Base-by-base conservation (phyloP, 2,888 invertebrate genomes). In the Parnassius smintheus region DNA sequence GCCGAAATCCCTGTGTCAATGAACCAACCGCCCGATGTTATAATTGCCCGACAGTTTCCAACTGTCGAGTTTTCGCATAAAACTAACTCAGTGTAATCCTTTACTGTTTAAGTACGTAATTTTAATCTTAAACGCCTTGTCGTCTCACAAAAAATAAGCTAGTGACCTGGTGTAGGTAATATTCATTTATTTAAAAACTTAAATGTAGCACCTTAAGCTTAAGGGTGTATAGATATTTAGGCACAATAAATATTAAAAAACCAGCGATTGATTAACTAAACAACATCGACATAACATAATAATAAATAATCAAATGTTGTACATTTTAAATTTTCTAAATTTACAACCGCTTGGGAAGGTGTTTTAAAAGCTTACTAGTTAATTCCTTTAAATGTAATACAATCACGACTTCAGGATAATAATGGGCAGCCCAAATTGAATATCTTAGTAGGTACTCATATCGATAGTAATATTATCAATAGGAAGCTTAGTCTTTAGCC, bases 1-100 rank as follows among this genome's bases (percentile, higher is more conserved):
- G 70, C 73, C 73, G 72, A 82, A 83, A 88, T 83, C 83, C 84
- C 77, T 72, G 71, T 78, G 80, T 81, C 79, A 73, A 75, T 72
- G 72, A 68, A 75, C 69, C 68, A 67, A 60, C 66, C 64, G 65
- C 59, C n/a, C 44, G 56, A 65, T 58, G 64, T 56, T 67, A 65
- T 67, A 67, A 68, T 67, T 70, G 58, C 54, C 59, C 12, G 44
- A 22, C 48, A 49, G 52, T n/a, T 8, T 2, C 4, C 25, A 4
- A 25, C 0, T 4, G 25, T 4, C n/a, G 41, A 9, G 42, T 46
- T 53, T 46, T 57, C n/a, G 13, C 22, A 61, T 2, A 2, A 42
- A 56, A 56, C 25, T 25, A 50, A 48, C 7, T 18, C 41, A 41
- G 49, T 54, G n/a, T 52, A 35, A 52, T 35, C 12, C 9, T n/a